These are phyloP conservation scores for Anguilla marmorata DNA, from an alignment of 2,797 vertebrate species.

Conservation along the genomic window DNA sequence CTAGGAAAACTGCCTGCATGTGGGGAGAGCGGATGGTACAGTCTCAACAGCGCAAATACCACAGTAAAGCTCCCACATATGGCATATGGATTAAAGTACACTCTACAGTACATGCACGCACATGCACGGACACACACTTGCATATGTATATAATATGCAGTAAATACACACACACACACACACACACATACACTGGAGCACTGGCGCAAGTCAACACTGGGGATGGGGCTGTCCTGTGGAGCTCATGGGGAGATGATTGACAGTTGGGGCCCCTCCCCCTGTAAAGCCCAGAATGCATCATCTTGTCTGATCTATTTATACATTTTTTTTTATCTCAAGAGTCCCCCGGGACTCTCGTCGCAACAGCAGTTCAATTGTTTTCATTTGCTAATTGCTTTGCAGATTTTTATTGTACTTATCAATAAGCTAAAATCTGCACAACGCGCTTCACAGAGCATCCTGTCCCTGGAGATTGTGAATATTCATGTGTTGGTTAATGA, in stretches of 20 bases:
- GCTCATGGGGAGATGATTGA: not conserved
- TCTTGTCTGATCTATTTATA: not conserved
- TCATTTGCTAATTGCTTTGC: not conserved
- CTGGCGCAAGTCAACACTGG: not conserved
- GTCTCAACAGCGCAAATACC: not conserved
- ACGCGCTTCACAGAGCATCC: not conserved
- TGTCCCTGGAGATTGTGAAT: not conserved
- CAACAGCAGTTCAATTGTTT: not conserved
- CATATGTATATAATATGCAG: not conserved
- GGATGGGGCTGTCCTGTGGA: not conserved
- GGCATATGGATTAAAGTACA: constrained; percentile 30
- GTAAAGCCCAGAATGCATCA: not conserved
- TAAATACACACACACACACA: not conserved
- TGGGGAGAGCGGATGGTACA: not conserved
- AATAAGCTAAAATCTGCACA: not conserved
- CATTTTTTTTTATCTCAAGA: not conserved
- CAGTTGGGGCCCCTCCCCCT: not conserved
- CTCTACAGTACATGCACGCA: not conserved
- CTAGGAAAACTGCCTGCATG: constrained; percentile 1
- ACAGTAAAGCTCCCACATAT: not conserved
- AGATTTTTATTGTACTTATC: not conserved
- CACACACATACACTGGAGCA: not conserved
- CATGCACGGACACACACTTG: not conserved
- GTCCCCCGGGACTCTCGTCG: not conserved
- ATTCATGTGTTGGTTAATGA: not conserved